Evolutionary conservation across 2,888 invertebrate genomes (phyloP), one percentile per base, ranked within the genome.

Genomic region (Deroplatys truncata): DNA sequence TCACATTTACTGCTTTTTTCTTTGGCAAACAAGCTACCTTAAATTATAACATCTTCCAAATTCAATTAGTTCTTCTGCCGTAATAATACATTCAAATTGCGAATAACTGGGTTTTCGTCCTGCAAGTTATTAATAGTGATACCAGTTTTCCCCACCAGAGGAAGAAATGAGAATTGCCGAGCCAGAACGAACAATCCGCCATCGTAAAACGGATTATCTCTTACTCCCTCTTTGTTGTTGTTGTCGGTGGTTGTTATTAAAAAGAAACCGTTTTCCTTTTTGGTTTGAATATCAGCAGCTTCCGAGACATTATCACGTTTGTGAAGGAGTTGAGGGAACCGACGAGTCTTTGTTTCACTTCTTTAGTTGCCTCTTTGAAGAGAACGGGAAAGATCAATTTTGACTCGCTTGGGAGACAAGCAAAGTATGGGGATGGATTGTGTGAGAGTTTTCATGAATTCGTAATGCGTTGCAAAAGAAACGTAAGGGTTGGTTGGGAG

Each of bases 381-480:
- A 7, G 43, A 82, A 86, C 56, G 56, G 86, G n/a, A 87, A 87
- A 82, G 87, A 87, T 87, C 87, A 83, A n/a, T 83, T 87, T 43
- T 83, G 82, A 87, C 82, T 82, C 87, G 87, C 87, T 82, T 31
- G 87, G 83, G 87, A 83, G 87, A 87, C 87, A 82, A 82, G 87
- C 20, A 56, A 85, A 16, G 85, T 49, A 16, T n/a, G 82, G 31
- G 82, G 29, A 28, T 85, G 86, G 86, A 82, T 85, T 28, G 85
- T 29, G 86, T 82, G 28, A 83, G 83, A 28, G 87, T 82, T 87
- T 87, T 35, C 83, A 87, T 87, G 87, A 87, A 87, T 87, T 87
- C 87, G 87, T 87, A 87, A 87, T 87, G 87, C 20, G 31, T 87
- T 87, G 31, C 87, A 31, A 72, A 87, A 43, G 43, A 72, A 82